Base-by-base conservation (phyloP, 2,888 invertebrate genomes). In the Malthinus flaveolus region DNA sequence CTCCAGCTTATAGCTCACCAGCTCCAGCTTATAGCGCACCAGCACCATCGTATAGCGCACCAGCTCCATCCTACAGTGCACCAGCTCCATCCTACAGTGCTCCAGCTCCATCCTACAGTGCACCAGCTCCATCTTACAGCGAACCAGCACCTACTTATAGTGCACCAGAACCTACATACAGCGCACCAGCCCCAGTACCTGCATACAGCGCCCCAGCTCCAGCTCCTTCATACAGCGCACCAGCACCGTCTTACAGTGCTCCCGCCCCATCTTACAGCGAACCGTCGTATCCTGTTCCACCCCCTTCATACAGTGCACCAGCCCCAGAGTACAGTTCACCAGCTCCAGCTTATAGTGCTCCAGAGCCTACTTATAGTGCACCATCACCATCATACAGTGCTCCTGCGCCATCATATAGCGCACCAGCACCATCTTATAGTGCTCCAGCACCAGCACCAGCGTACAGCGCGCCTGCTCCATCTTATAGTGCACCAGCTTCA, bases 1-100 rank as follows among this genome's bases (percentile, higher is more conserved):
- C 57, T 15, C 45, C 56, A 11, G 11, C 47, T 10, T 66, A 65
- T 54, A 42, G 56, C 31, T 55, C 61, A 10, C 59, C 65, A 13
- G 55, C 59, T 13, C 46, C 62, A 23, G 42, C 46, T 11, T 44
- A 56, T 23, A 47, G 32, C 7, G 55, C 59, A 8, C 32, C 12
- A n/a, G 49, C 54, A 4, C 47, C 59, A 23, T 10, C 44, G 8
- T 11, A 45, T 12, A 13, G 9, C n/a, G 44, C 47, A 12, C 47
- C 32, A 32, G 33, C 32, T 8, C 58, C 45, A 31, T 32, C 56
- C 8, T 61, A 55, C 35, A 56, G 32, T 23, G 48, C 59, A 11
- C 58, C 59, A 31, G 47, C 61, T 37, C 23, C 56, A 1, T 7
- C 10, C 8, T 45, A 37, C 12, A 45, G 31, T 1, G 23, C 59